Base-by-base conservation (phyloP, 2,888 invertebrate species). In the Byasa hedistus region DNA sequence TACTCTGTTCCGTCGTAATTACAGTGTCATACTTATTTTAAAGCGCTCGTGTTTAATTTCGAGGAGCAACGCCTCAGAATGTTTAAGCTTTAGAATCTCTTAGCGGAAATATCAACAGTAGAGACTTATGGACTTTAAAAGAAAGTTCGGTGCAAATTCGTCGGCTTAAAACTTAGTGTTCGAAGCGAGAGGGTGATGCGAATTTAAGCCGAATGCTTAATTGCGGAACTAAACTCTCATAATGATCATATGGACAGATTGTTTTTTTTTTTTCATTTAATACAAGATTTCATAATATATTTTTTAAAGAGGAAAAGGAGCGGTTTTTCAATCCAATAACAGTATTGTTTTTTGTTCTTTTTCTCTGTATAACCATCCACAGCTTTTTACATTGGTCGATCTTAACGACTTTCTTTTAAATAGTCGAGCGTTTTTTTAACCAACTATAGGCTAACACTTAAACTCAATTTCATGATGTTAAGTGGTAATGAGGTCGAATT, bases 61-160 rank as follows among this genome's bases (percentile, higher is more conserved):
- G 59, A 56, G 51, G 62, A 60, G 58, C 22, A 59, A 27, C 54
- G 59, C 39, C 57, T 62, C 61, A 69, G 66, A 67, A 55, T 61
- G 54, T 63, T 59, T 61, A 65, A 71, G 67, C 65, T 55, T 67
- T 52, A 67, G 64, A 71, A 69, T 71, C 69, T 68, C 58, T 64
- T 56, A 62, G 64, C 65, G 58, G 60, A 70, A 68, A 72, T 70
- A 70, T 71, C 70, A 68, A 69, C 66, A 70, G 68, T 64, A 65
- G 58, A 48, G 63, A 63, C 63, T 65, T 61, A 54, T 70, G 76
- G 70, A 73, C 73, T 75, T 71, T 69, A 68, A 73, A 64, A 62
- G 72, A 75, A 82, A 79, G 73, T 81, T 79, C 69, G 69, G 70
- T 68, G 74, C 75, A 79, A 80, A 79, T 80, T 79, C 73, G 75